Evolutionary conservation across 2,113 vertebrate genomes (phyloP).

Genomic region (Vimba vimba): DNA sequence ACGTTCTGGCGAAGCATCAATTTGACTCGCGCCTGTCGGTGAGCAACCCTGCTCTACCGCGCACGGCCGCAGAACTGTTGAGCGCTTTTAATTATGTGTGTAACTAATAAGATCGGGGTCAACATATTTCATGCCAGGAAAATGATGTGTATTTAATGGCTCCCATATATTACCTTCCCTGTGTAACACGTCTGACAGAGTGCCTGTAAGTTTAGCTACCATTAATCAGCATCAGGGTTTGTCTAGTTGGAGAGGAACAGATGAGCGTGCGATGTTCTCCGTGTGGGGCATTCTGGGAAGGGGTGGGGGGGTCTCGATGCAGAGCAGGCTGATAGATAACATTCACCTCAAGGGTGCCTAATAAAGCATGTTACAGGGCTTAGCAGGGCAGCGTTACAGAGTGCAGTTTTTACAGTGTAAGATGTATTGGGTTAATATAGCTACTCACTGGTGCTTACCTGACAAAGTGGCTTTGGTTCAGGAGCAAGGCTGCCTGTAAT

Average conservation of each 20-base stretch:
- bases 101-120: constrained; percentile 82
- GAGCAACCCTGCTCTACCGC: constrained; percentile 63
- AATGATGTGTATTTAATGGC: constrained; percentile 86
- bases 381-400: constrained; percentile 91
- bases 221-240: constrained; percentile 85
- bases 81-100: constrained; percentile 84
- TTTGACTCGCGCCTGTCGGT: constrained; percentile 72
- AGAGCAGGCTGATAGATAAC: constrained; percentile 94
- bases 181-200: constrained; percentile 81
- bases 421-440: constrained; percentile 99
- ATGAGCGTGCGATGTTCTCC: constrained; percentile 77
- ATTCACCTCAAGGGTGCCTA: constrained; percentile 96
- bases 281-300: constrained; percentile 81
- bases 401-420: constrained; percentile 99
- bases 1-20: constrained; percentile 69
- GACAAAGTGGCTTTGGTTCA: constrained; percentile 92
- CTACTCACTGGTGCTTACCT: constrained; percentile 99
- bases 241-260: constrained; percentile 83
- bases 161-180: constrained; percentile 82
- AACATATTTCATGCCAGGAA: constrained; percentile 87
- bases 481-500: constrained; percentile 88
- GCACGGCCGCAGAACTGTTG: constrained; percentile 75
- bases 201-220: constrained; percentile 79
- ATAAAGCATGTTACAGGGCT: constrained; percentile 97
- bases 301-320: constrained; percentile 82